A percentile compares a stretch with the other conserved stretches of the same genome.
Conservation (phyloP, 2,113 vertebrate genomes). For the Lophochroa leadbeateri region DNA sequence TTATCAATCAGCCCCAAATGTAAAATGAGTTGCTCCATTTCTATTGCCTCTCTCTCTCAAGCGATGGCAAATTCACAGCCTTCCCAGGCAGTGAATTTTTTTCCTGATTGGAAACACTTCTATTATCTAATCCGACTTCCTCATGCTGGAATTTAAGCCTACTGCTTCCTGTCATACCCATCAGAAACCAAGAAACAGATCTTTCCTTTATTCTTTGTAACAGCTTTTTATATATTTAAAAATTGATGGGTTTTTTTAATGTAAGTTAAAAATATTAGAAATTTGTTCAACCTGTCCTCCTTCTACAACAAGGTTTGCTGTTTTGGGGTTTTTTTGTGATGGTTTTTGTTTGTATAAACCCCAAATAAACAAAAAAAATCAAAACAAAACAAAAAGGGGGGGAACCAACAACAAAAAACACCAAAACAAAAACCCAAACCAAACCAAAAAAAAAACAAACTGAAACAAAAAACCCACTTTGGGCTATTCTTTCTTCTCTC, state of each 20-base stretch:
- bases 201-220: not conserved
- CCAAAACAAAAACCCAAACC: not conserved
- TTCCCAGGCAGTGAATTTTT: not conserved
- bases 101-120: not conserved
- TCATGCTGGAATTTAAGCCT: not conserved
- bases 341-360: not conserved
- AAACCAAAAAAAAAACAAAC: fast-evolving
- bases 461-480: not conserved
- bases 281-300: not conserved
- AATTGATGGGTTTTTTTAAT: not conserved
- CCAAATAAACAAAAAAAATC: not conserved
- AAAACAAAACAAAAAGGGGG: not conserved
- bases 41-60: not conserved
- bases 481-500: not conserved
- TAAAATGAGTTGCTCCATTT: not conserved
- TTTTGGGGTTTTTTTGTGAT: not conserved
- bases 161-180: not conserved
- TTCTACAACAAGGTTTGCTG: not conserved
- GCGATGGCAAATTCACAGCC: not conserved
- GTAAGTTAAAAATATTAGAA: not conserved
- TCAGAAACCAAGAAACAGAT: not conserved
- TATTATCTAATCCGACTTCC: not conserved
- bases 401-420: not conserved
- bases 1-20: not conserved
- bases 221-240: not conserved